These are phyloP conservation scores for Dryomyza anilis DNA, from an alignment of 2,888 invertebrate genomes.

Conservation along the genomic window DNA sequence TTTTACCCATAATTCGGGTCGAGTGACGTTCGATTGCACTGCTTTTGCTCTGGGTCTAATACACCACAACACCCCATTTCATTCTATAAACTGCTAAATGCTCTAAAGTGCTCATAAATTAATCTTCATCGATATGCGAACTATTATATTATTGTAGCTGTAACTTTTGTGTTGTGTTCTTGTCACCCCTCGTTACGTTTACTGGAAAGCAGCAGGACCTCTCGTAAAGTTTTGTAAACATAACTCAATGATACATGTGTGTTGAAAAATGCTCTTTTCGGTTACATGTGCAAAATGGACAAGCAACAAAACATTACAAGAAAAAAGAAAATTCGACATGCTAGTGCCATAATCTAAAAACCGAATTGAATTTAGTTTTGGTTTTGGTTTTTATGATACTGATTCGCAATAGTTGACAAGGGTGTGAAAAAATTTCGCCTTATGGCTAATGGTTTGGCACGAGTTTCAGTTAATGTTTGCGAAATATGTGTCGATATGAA, in stretches of 20 bases:
- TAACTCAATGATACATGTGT: constrained; percentile 52
- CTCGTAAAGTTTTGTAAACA: constrained; percentile 58
- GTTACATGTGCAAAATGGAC: constrained; percentile 8
- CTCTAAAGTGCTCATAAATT: constrained; percentile 41
- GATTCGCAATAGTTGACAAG: background rate
- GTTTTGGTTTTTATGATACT: constrained; percentile 5
- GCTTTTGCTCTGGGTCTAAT: no score
- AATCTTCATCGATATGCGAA: constrained; percentile 34
- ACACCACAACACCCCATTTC: no score
- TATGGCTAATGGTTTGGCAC: constrained; percentile 14
- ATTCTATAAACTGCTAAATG: no score
- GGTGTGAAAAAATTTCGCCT: constrained; percentile 5
- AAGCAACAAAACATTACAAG: background rate
- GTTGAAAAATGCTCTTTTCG: constrained; percentile 45
- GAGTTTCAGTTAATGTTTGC: background rate
- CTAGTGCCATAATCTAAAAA: constrained; percentile 11
- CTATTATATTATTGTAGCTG: constrained; percentile 11
- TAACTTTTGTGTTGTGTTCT: no score
- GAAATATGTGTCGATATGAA: no score
- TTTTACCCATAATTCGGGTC: background rate
- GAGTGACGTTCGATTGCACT: background rate
- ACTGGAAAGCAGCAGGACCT: constrained; percentile 7
- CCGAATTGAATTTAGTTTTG: constrained; percentile 11
- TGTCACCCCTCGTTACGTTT: constrained; percentile 14
- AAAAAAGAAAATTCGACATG: constrained; percentile 4